Percentiles rank a stretch among this genome's conserved stretches.
Conservation (phyloP, 2,113 vertebrate species). For the Emydocephalus ijimae region DNA sequence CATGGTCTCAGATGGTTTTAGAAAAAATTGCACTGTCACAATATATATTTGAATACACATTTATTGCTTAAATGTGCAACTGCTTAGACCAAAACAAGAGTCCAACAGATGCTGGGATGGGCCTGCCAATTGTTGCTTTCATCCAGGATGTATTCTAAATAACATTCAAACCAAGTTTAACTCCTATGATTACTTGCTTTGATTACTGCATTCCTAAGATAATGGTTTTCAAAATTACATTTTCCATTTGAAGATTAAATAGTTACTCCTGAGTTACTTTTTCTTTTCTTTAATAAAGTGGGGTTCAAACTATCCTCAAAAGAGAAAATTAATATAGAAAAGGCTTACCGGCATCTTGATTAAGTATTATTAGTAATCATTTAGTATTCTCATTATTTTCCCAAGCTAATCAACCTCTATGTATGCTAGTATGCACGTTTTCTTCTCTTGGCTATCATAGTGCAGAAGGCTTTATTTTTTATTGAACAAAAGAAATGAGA, state of each 20-base stretch:
- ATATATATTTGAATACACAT: conserved; percentile 42
- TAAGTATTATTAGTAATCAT: conserved; percentile 61
- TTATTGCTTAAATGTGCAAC: conserved; percentile 34
- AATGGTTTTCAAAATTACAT: conserved; percentile 66
- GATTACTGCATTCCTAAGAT: conserved; percentile 63
- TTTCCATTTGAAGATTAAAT: conserved; percentile 71
- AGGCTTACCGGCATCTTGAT: conserved; percentile 61
- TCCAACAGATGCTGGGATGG: conserved; percentile 29
- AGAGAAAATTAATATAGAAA: conserved; percentile 64
- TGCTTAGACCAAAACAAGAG: conserved; percentile 43
- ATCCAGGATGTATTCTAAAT: conserved; percentile 58
- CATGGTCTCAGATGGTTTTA: conserved; percentile 36
- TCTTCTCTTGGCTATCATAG: background rate
- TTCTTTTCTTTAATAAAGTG: conserved; percentile 65
- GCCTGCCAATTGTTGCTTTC: conserved; percentile 52
- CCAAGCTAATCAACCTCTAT: conserved; percentile 55
- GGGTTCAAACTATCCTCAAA: conserved; percentile 61
- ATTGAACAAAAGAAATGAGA: background rate
- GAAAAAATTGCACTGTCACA: conserved; percentile 40
- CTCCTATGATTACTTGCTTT: conserved; percentile 61
- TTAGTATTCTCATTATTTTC: conserved; percentile 62
- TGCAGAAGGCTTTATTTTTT: background rate
- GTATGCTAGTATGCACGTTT: conserved; percentile 38
- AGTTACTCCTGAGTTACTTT: conserved; percentile 62
- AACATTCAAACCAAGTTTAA: conserved; percentile 62